Conservation (phyloP, 1,140 invertebrate genomes). For the Diorhabda sublineata region DNA sequence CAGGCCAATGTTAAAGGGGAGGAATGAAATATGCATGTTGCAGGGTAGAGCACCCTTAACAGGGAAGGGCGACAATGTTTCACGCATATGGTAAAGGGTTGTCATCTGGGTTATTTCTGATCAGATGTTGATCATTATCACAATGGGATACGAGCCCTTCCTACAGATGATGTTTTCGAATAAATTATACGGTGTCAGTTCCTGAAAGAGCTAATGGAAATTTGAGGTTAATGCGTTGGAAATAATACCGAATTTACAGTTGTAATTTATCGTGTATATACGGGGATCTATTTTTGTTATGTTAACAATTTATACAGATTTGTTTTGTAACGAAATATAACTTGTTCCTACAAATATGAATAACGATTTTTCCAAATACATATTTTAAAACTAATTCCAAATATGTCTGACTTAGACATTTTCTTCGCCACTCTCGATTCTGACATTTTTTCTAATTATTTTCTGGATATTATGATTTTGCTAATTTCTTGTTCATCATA, state of each 20-base stretch:
- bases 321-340: conserved; percentile 5
- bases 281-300: conserved; percentile 11
- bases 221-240: conserved; percentile 30
- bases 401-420: no score
- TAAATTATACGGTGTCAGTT: conserved; percentile 24
- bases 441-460: no score
- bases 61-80: conserved; percentile 24
- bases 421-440: no score
- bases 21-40: conserved; percentile 24
- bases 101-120: conserved; percentile 8
- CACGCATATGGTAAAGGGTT: conserved; percentile 21
- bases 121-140: conserved; percentile 17
- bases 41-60: conserved; percentile 15
- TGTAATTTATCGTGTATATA: conserved; percentile 20
- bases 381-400: no score
- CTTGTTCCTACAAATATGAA: no score
- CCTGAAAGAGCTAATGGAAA: conserved; percentile 30
- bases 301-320: conserved; percentile 9
- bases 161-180: conserved; percentile 18
- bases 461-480: no score
- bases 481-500: no score
- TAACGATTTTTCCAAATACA: no score
- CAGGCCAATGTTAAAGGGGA: conserved; percentile 18
- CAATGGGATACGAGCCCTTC: conserved; percentile 6
- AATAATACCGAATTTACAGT: conserved; percentile 27